phyloP scores from a whole-genome alignment of 2,888 invertebrate species.

The Sinohyriopsis cumingii region DNA sequence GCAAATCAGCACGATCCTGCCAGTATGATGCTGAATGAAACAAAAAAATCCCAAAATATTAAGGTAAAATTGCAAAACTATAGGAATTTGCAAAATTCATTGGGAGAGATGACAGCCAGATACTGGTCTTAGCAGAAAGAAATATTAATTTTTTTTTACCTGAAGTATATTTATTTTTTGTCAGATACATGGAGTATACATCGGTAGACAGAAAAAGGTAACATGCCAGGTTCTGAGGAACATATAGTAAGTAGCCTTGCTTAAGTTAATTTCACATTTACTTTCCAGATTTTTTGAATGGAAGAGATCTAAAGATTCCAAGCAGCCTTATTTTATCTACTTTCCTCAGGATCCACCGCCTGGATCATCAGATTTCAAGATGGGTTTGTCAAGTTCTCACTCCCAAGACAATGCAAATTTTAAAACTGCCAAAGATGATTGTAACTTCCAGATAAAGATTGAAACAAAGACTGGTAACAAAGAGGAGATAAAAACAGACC shows the following conservation, averaged over 20 bases:
- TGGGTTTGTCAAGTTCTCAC: not conserved
- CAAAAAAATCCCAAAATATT: too few species aligned
- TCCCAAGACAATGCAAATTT: not conserved
- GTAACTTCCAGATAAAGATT: not conserved
- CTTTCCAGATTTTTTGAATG: slow-evolving; percentile 73
- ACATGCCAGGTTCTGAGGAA: too few species aligned
- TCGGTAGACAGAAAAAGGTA: too few species aligned
- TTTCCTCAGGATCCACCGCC: slow-evolving; percentile 74
- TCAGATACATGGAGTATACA: too few species aligned
- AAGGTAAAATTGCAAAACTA: too few species aligned
- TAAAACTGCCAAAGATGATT: not conserved
- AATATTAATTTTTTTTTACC: too few species aligned
- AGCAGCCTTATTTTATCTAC: slow-evolving; percentile 85
- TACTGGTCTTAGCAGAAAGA: too few species aligned
- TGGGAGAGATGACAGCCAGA: too few species aligned
- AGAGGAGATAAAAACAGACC: not conserved
- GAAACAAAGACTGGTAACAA: slow-evolving; percentile 1
- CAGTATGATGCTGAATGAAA: too few species aligned
- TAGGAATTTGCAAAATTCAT: too few species aligned
- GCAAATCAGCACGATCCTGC: too few species aligned
- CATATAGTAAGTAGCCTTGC: not conserved
- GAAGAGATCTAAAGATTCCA: slow-evolving; percentile 69
- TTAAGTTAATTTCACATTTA: not conserved
- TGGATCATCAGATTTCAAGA: slow-evolving; percentile 1
- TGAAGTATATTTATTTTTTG: too few species aligned